Evolutionary conservation across 2,888 invertebrate species (phyloP), one percentile per base, ranked within the genome.

Genomic region (Tenthredo scrophulariae): DNA sequence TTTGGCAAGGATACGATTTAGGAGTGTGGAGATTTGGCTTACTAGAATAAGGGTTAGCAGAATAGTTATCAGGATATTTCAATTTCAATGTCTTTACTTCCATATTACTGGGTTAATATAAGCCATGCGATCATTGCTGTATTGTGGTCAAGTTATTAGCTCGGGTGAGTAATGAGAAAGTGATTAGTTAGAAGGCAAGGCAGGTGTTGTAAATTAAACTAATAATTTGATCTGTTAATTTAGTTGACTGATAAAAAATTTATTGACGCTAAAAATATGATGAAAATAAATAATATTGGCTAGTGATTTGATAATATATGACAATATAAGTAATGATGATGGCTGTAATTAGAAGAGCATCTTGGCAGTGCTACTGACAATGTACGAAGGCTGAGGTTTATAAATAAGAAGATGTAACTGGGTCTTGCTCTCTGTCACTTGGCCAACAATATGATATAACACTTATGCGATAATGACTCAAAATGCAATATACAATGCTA

Each of bases 1-100:
- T 37, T 72, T 72, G 7, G 72, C 0, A 26, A 18, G 29, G 50
- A 22, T 33, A 75, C 50, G 75, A 46, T 62, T 79, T 10, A 50
- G 46, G 75, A 75, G 18, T 9, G 26, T 33, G 29, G 15, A 15
- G 50, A 29, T 29, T 37, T 13, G 33, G 87, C 89, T 91, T 88
- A 89, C 90, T 89, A 84, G 88, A 87, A 86, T 85, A 1, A 7
- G 88, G 86, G 86, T 88, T 86, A 62, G 85, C 84, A 62, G 86
- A 65, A 50, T 87, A 58, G 18, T 75, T 74, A 29, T 79, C 74
- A 10, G 89, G 88, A 85, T 86, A 88, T 87, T 88, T 88, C 67
- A 88, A 50, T 50, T 65, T 85, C 37, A 88, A 79, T 22, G 88
- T 88, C 75, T 85, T 77, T 54, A 77, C 43, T 67, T 89, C 88